Evolutionary conservation across 2,797 vertebrate genomes (phyloP).

Genomic region (Caiman crocodilus): DNA sequence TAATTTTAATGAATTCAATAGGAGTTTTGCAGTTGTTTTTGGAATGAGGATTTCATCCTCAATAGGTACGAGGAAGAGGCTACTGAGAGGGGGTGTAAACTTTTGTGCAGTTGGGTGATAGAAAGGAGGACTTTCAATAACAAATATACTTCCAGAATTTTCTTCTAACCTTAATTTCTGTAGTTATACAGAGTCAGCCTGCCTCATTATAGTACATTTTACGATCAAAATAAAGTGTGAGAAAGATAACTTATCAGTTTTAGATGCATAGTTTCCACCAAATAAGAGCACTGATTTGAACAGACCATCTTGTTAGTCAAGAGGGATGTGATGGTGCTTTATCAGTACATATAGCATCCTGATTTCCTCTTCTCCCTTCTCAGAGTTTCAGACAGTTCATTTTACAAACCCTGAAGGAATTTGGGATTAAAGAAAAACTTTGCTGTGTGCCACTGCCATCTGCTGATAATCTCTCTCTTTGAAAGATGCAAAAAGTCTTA

Average conservation of each 20-base stretch:
- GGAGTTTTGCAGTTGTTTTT: neutral
- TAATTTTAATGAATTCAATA: neutral
- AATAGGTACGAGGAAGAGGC: neutral
- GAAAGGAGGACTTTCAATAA: neutral
- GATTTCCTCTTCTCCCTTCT: neutral
- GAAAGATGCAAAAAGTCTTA: slow-evolving; percentile 23
- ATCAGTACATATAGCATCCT: neutral
- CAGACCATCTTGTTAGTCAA: neutral
- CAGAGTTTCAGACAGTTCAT: slow-evolving; percentile 1
- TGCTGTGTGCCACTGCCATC: slow-evolving; percentile 65
- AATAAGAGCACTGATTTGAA: neutral
- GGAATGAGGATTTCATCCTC: neutral
- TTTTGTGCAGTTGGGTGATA: neutral
- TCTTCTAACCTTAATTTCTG: neutral
- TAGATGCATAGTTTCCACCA: neutral
- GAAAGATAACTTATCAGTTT: neutral
- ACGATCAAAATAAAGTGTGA: neutral
- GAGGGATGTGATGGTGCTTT: neutral
- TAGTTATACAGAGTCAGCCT: neutral
- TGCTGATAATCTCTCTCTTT: slow-evolving; percentile 61
- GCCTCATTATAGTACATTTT: neutral
- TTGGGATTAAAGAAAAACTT: slow-evolving; percentile 46
- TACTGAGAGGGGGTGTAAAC: neutral
- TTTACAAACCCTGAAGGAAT: slow-evolving; percentile 35
- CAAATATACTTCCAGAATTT: neutral